Evolutionary conservation across 2,113 vertebrate genomes (phyloP).

Genomic region (Cnemophilus loriae): DNA sequence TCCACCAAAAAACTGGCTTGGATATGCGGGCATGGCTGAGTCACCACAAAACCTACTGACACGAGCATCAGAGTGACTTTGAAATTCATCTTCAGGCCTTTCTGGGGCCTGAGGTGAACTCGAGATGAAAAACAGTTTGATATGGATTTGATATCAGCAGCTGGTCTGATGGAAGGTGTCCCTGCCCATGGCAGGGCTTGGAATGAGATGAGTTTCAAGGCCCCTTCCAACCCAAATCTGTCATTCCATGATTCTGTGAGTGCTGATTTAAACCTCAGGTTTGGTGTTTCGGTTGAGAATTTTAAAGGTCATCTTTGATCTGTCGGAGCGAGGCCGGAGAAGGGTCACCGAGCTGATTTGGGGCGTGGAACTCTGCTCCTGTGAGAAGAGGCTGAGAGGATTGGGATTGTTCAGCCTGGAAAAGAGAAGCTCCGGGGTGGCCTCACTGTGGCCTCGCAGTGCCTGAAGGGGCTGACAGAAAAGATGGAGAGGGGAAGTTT

Average conservation of each 20-base stretch:
- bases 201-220: too few species aligned
- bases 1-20: background rate
- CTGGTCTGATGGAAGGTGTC: background rate
- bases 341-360: background rate
- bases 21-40: background rate
- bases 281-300: background rate
- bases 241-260: background rate
- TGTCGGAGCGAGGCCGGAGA: rapidly evolving
- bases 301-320: background rate
- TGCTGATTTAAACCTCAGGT: background rate
- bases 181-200: background rate
- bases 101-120: background rate
- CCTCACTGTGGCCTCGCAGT: rapidly evolving
- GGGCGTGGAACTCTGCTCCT: background rate
- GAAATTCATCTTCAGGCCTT: background rate
- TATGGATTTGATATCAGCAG: background rate
- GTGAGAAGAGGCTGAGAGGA: background rate
- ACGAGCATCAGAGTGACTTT: background rate
- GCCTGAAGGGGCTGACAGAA: background rate
- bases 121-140: rapidly evolving
- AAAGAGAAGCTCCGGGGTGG: background rate
- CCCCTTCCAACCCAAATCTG: background rate
- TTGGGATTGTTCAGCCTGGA: background rate
- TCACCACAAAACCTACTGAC: background rate
- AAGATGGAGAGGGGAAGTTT: background rate